Evolutionary conservation across 2,888 invertebrate species (phyloP).

Genomic region (Spilarctia lutea): DNA sequence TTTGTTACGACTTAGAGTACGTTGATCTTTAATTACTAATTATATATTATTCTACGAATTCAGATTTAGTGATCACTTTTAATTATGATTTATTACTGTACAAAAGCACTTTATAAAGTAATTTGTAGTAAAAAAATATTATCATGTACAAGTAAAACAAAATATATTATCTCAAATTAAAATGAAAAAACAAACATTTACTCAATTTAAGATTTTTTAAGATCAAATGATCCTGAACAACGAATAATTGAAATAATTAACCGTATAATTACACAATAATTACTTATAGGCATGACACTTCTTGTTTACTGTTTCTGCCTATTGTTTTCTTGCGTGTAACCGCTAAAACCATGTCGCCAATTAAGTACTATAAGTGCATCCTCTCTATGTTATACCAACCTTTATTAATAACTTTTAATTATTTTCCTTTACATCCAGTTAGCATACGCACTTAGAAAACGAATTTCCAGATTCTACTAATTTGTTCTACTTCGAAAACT

Average conservation of each 20-base stretch:
- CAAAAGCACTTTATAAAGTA: no score
- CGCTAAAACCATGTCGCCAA: slow-evolving; percentile 11
- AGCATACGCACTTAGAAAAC: background rate
- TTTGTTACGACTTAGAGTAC: background rate
- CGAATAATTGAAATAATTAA: slow-evolving; percentile 10
- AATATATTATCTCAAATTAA: background rate
- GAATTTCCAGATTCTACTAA: background rate
- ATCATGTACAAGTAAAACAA: background rate
- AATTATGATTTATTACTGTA: no score
- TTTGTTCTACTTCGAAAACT: background rate
- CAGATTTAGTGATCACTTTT: no score
- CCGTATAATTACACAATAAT: slow-evolving; percentile 40
- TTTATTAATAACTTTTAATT: slow-evolving; percentile 8
- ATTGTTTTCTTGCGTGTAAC: slow-evolving; percentile 33
- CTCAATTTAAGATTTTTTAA: background rate
- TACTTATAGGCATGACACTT: slow-evolving; percentile 29
- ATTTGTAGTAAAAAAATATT: no score
- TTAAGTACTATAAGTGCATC: background rate
- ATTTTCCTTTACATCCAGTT: background rate
- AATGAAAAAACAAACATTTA: background rate
- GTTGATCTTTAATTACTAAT: background rate
- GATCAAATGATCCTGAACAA: background rate
- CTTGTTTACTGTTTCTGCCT: slow-evolving; percentile 29
- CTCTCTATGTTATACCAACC: background rate
- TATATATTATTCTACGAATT: background rate